These are phyloP conservation scores for Podotricha telesiphe DNA, from an alignment of 2,888 invertebrate species.

Conservation along the genomic window DNA sequence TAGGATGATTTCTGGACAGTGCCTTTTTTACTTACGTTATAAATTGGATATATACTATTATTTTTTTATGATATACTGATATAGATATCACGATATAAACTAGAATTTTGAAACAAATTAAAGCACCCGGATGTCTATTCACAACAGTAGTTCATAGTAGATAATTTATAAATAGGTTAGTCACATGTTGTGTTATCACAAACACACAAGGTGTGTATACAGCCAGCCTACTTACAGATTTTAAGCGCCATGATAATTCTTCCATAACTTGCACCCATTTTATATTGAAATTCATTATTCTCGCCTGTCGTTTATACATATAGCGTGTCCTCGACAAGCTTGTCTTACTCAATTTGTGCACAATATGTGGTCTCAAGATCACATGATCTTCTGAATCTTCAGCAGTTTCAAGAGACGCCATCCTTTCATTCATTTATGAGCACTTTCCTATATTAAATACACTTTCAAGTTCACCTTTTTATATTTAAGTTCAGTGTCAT, in stretches of 20 bases:
- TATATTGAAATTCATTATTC: conserved; percentile 57
- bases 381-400: conserved; percentile 52
- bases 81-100: too few relatives aligned
- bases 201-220: conserved; percentile 22
- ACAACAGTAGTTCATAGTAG: background rate
- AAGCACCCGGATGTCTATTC: background rate
- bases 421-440: conserved; percentile 45
- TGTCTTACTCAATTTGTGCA: conserved; percentile 32
- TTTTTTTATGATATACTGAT: too few relatives aligned
- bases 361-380: conserved; percentile 43
- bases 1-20: too few relatives aligned
- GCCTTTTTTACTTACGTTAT: too few relatives aligned
- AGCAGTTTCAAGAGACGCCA: conserved; percentile 53
- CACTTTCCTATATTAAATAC: conserved; percentile 36
- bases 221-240: conserved; percentile 56
- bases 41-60: too few relatives aligned
- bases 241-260: conserved; percentile 66
- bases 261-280: conserved; percentile 72
- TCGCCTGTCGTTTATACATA: conserved; percentile 44
- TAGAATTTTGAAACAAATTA: background rate
- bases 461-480: background rate
- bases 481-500: background rate
- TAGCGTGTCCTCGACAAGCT: conserved; percentile 13
- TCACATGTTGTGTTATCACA: conserved; percentile 35
- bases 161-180: conserved; percentile 29